These are phyloP conservation scores for Bolinopsis microptera DNA, from an alignment of 37 sponge, comb jelly and placozoan species.

Conservation along the genomic window DNA sequence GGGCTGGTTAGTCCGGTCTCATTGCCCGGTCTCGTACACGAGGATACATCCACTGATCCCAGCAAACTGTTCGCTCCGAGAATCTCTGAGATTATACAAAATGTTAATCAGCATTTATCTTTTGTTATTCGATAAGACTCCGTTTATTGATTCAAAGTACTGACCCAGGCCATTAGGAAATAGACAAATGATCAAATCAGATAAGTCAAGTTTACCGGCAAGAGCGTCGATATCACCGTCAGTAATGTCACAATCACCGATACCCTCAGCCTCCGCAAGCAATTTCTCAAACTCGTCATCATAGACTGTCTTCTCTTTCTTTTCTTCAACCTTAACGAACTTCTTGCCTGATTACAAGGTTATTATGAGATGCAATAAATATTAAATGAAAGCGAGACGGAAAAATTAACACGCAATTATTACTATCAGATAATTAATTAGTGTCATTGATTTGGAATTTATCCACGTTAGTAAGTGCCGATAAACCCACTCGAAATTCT, in stretches of 20 bases:
- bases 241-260: neutral
- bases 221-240: slow-evolving; percentile 62
- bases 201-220: neutral
- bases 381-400: too few relatives aligned
- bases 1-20: slow-evolving; percentile 27
- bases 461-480: too few relatives aligned
- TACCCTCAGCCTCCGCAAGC: slow-evolving; percentile 35
- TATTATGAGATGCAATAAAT: too few relatives aligned
- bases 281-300: slow-evolving; percentile 48
- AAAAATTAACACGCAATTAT: too few relatives aligned
- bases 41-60: slow-evolving; percentile 44
- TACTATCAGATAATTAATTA: too few relatives aligned
- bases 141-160: too few relatives aligned
- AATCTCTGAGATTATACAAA: slow-evolving; percentile 40
- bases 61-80: slow-evolving; percentile 62
- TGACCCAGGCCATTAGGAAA: too few relatives aligned
- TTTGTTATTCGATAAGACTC: too few relatives aligned
- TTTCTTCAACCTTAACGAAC: slow-evolving; percentile 24
- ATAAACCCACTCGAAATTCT: too few relatives aligned
- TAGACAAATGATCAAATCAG: too few relatives aligned
- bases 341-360: neutral
- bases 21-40: slow-evolving; percentile 24
- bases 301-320: slow-evolving; percentile 61
- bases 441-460: too few relatives aligned
- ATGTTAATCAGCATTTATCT: too few relatives aligned